Evolutionary conservation across 2,888 invertebrate species (phyloP).

Genomic region (Oxystoma pomonae): DNA sequence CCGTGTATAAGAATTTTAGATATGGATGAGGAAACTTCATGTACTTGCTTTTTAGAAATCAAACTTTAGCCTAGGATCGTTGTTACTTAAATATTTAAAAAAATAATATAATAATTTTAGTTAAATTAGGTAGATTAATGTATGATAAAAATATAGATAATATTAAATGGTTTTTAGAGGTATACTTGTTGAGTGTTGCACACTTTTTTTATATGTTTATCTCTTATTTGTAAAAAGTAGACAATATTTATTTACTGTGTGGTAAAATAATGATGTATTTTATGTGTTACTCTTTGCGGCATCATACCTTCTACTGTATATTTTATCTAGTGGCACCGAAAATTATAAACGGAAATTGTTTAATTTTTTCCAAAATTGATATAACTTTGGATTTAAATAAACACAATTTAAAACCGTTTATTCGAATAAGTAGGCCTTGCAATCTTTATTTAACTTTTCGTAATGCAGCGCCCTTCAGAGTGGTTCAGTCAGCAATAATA

Average conservation of each 20-base stretch:
- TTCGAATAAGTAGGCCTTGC: too few species aligned
- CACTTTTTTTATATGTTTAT: constrained; percentile 31
- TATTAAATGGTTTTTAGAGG: constrained; percentile 36
- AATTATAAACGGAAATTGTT: too few species aligned
- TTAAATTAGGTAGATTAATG: constrained; percentile 39
- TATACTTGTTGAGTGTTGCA: constrained; percentile 45
- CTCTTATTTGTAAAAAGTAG: constrained; percentile 17
- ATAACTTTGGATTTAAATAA: too few species aligned
- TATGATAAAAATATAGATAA: constrained; percentile 36
- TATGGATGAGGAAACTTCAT: constrained; percentile 25
- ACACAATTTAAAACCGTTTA: too few species aligned
- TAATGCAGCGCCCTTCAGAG: too few species aligned
- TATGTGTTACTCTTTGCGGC: background rate
- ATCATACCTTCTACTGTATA: too few species aligned
- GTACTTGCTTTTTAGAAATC: constrained; percentile 47
- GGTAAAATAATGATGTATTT: background rate
- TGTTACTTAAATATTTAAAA: constrained; percentile 48
- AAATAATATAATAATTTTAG: constrained; percentile 34
- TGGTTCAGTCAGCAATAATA: too few species aligned
- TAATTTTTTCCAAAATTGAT: too few species aligned
- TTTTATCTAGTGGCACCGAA: too few species aligned
- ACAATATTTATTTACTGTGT: background rate
- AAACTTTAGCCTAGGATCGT: constrained; percentile 47
- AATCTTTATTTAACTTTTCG: too few species aligned
- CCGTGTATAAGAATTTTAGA: too few species aligned